Evolutionary conservation across 2,888 invertebrate genomes (phyloP), one percentile per base, ranked within the genome.

Genomic region (Thereva nobilitata): DNA sequence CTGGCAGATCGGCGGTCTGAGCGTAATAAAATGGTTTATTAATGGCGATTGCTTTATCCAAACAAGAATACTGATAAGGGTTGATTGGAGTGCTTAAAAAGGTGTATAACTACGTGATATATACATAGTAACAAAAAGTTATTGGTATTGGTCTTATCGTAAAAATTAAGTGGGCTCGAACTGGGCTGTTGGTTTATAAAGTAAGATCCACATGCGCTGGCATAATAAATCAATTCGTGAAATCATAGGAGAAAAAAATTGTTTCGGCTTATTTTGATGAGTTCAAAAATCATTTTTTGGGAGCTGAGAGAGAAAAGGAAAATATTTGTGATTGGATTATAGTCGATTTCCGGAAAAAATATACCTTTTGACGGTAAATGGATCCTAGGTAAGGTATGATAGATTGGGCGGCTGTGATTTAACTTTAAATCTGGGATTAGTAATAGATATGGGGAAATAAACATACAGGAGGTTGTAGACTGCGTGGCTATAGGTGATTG

Each of bases 391-490:
- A 23, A 23, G 23, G 61, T 4, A n/a, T 61, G 61, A 61, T 61
- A 5, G 61, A 61, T 61, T 61, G 41, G 50, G 49, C 50, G 49
- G 61, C 34, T 35, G 49, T 61, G 61, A 61, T 61, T 61, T 50
- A 61, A 61, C 50, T 50, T 50, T 23, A 34, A 34, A 61, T 38
- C 50, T 61, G 9, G 10, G 50, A 5, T 34, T 41, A 50, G 41
- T 61, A 50, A 5, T 37, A 23, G 23, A 23, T 23, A 23, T 23
- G 23, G 23, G 23, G 23, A 2, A 23, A 23, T 23, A 23, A 23
- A 23, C 23, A 23, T 23, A 23, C 23, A 23, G 23, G 23, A 23
- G 23, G 23, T 23, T 23, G 23, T 23, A 23, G 23, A 23, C 23
- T 23, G 23, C 23, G 23, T 23, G 23, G 23, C 23, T 23, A 23